A percentile compares a stretch with the other conserved stretches of the same genome.
Conservation (phyloP, 2,888 invertebrate species). For the Adelognathus sp. region DNA sequence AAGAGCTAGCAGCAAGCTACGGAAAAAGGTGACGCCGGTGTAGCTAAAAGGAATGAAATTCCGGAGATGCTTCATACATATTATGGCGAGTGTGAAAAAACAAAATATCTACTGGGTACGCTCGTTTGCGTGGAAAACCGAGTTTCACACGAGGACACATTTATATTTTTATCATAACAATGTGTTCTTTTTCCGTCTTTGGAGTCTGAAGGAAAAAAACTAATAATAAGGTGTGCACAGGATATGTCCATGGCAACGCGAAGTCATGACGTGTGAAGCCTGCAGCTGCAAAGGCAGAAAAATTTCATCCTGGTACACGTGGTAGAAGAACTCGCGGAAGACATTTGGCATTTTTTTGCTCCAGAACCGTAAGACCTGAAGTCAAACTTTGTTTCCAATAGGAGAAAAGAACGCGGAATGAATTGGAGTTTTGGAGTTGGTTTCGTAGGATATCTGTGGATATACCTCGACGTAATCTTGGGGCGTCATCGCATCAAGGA, state of each 20-base stretch:
- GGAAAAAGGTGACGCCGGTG: slow-evolving; percentile 13
- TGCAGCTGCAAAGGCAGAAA: not conserved
- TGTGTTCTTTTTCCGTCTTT: not conserved
- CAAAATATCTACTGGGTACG: not conserved
- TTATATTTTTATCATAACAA: not conserved
- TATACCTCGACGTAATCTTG: not conserved
- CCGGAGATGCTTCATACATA: not conserved
- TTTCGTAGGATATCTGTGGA: not conserved
- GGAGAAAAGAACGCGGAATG: not conserved
- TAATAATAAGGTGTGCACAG: no score
- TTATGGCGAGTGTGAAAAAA: not conserved
- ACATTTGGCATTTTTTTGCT: no score
- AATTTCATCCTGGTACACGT: not conserved
- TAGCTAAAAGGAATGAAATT: not conserved
- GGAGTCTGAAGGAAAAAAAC: not conserved
- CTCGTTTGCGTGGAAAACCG: not conserved
- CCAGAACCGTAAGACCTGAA: no score
- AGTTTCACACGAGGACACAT: not conserved
- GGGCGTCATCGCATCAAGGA: not conserved
- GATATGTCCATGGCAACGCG: not conserved
- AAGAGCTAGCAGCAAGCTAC: slow-evolving; percentile 22
- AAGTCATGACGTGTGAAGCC: not conserved
- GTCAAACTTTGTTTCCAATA: not conserved
- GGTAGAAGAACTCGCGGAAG: not conserved
- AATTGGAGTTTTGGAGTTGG: not conserved